Evolutionary conservation across 2,888 invertebrate species (phyloP).

Genomic region (Odontocerum albicorne): DNA sequence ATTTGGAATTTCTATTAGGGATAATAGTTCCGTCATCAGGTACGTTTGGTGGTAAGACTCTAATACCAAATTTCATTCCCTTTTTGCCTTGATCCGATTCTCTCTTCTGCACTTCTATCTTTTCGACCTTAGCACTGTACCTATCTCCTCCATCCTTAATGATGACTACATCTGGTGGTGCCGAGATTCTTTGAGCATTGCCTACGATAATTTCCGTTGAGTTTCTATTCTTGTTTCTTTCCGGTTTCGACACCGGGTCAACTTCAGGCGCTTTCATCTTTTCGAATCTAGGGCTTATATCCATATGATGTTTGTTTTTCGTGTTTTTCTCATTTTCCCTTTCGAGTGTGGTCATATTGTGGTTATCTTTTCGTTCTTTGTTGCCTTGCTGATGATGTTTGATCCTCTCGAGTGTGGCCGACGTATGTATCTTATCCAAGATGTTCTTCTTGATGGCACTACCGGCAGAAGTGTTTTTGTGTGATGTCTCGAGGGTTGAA

Average conservation of each 20-base stretch:
- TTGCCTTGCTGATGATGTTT: conserved; percentile 39
- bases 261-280: conserved; percentile 6
- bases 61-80: conserved; percentile 68
- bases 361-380: conserved; percentile 49
- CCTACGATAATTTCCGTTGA: conserved; percentile 41
- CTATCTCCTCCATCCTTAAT: conserved; percentile 36
- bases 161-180: conserved; percentile 34
- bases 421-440: conserved; percentile 53
- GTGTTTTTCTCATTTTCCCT: conserved; percentile 56
- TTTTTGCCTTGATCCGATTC: conserved; percentile 58
- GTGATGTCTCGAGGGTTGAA: conserved; percentile 45
- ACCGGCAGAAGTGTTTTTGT: conserved; percentile 46
- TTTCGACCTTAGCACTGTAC: conserved; percentile 44
- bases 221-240: conserved; percentile 48
- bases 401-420: conserved; percentile 52
- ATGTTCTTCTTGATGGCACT: conserved; percentile 56
- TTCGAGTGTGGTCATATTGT: conserved; percentile 48
- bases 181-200: conserved; percentile 12
- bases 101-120: conserved; percentile 56
- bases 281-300: conserved; percentile 42
- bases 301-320: conserved; percentile 40
- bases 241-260: conserved; percentile 45
- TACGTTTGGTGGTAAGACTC: conserved; percentile 63
- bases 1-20: conserved; percentile 50
- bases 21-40: conserved; percentile 53